These are phyloP conservation scores for Dascyllus trimaculatus DNA, from an alignment of 2,113 vertebrate genomes.

Conservation along the genomic window DNA sequence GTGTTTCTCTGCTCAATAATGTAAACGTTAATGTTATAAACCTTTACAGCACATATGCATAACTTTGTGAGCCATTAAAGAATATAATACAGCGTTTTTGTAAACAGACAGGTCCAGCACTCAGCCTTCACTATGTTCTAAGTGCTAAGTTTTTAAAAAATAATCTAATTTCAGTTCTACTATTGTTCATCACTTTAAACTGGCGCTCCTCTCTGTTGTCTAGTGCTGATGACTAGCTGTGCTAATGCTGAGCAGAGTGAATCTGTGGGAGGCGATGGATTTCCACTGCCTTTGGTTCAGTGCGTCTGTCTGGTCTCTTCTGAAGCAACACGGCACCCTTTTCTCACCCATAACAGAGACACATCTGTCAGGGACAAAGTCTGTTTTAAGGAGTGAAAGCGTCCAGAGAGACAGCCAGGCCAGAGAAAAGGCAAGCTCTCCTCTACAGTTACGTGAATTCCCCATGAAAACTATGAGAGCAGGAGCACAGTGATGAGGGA, in stretches of 20 bases:
- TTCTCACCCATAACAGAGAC: slow-evolving; percentile 43
- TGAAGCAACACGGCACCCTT: slow-evolving; percentile 44
- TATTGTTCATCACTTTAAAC: slow-evolving; percentile 59
- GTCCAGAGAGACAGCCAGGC: slow-evolving; percentile 68
- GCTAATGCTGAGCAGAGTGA: slow-evolving; percentile 60
- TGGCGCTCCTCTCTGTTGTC: slow-evolving; percentile 46
- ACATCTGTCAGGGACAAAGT: slow-evolving; percentile 61
- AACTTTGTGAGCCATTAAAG: slow-evolving; percentile 55
- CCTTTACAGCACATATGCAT: slow-evolving; percentile 53
- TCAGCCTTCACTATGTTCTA: slow-evolving; percentile 49
- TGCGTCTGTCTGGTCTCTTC: slow-evolving; percentile 59
- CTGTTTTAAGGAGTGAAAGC: slow-evolving; percentile 56
- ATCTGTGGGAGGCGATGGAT: slow-evolving; percentile 56
- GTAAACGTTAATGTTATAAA: slow-evolving; percentile 66
- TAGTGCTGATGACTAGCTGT: slow-evolving; percentile 58
- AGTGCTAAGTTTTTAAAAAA: slow-evolving; percentile 44
- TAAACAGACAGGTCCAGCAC: slow-evolving; percentile 57
- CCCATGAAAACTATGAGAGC: slow-evolving; percentile 87
- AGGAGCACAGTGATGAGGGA: slow-evolving; percentile 90
- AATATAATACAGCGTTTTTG: slow-evolving; percentile 53
- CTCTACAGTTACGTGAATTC: slow-evolving; percentile 56
- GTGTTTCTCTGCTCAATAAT: slow-evolving; percentile 25
- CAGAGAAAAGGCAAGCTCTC: slow-evolving; percentile 67
- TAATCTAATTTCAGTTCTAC: slow-evolving; percentile 22
- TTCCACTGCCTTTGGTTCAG: slow-evolving; percentile 73